Evolutionary conservation across 2,888 invertebrate species (phyloP).

Genomic region (Cyclophora punctaria): DNA sequence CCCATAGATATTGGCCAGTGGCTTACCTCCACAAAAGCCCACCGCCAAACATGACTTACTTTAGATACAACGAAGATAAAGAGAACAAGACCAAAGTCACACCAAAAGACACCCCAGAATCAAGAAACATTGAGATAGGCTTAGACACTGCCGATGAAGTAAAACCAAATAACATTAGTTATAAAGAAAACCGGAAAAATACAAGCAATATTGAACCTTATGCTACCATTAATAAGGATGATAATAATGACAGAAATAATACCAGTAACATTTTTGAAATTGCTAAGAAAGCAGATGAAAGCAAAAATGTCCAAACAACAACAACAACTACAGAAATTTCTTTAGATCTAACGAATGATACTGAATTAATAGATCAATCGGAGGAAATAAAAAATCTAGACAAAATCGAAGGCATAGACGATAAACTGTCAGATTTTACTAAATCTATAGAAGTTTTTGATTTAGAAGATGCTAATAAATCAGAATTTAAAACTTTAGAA

Average conservation of each 20-base stretch:
- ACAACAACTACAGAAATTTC: constrained; percentile 32
- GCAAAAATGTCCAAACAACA: constrained; percentile 19
- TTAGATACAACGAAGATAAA: constrained; percentile 40
- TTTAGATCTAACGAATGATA: too few relatives aligned
- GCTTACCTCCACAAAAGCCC: constrained; percentile 86
- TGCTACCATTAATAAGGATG: constrained; percentile 5
- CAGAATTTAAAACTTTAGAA: constrained; percentile 57
- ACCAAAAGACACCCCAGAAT: constrained; percentile 15
- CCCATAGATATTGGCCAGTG: constrained; percentile 81
- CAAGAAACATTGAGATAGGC: constrained; percentile 7
- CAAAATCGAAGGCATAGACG: constrained; percentile 57
- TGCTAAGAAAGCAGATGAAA: constrained; percentile 22
- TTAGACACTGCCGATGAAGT: not conserved
- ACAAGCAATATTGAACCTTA: constrained; percentile 1
- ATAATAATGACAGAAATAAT: constrained; percentile 39
- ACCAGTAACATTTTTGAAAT: constrained; percentile 40
- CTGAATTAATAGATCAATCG: too few relatives aligned
- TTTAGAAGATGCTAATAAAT: constrained; percentile 51
- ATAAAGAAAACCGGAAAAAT: constrained; percentile 14
- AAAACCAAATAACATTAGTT: constrained; percentile 16
- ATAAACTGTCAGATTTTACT: constrained; percentile 57
- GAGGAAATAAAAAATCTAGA: constrained; percentile 17
- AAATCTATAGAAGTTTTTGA: constrained; percentile 62
- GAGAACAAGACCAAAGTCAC: constrained; percentile 30
- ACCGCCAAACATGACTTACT: constrained; percentile 82